phyloP scores from a whole-genome alignment of 1,140 invertebrate genomes.

The Drosophila setifemur region DNA sequence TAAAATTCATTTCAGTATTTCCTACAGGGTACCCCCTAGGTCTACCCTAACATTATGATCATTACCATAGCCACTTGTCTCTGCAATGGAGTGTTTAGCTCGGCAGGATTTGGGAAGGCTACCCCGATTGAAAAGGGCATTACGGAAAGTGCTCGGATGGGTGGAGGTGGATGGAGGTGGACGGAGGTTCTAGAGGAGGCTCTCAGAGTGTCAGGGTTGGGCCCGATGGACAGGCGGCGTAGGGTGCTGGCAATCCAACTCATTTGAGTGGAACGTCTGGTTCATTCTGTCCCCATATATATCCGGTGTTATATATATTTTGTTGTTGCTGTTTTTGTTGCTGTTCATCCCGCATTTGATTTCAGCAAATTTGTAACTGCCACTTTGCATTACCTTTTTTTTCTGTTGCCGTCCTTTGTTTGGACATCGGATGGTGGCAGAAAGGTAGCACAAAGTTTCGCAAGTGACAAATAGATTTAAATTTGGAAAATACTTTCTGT shows the following conservation, averaged over 20 bases:
- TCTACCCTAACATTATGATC: background rate
- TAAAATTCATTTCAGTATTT: too few relatives aligned
- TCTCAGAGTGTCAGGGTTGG: background rate
- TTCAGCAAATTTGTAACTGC: constrained; percentile 78
- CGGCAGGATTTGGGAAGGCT: constrained; percentile 7
- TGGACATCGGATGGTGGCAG: constrained; percentile 17
- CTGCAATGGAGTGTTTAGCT: constrained; percentile 30
- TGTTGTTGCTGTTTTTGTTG: constrained; percentile 12
- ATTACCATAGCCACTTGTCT: background rate
- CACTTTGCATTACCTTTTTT: constrained; percentile 63
- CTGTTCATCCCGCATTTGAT: constrained; percentile 49
- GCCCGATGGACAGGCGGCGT: constrained; percentile 10
- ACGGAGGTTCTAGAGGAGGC: background rate
- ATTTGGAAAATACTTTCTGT: constrained; percentile 76
- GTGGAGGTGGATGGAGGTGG: background rate
- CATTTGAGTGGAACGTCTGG: constrained; percentile 56
- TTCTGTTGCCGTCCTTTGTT: constrained; percentile 23
- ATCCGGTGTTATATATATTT: constrained; percentile 11
- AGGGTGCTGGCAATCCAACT: constrained; percentile 45
- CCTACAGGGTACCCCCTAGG: background rate
- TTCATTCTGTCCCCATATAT: constrained; percentile 11
- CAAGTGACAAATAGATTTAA: constrained; percentile 81
- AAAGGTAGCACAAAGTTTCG: constrained; percentile 76
- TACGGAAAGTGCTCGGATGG: constrained; percentile 17
- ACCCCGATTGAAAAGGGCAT: constrained; percentile 37